Evolutionary conservation across 1,140 invertebrate species (phyloP).

Genomic region (Drosophila athabasca): DNA sequence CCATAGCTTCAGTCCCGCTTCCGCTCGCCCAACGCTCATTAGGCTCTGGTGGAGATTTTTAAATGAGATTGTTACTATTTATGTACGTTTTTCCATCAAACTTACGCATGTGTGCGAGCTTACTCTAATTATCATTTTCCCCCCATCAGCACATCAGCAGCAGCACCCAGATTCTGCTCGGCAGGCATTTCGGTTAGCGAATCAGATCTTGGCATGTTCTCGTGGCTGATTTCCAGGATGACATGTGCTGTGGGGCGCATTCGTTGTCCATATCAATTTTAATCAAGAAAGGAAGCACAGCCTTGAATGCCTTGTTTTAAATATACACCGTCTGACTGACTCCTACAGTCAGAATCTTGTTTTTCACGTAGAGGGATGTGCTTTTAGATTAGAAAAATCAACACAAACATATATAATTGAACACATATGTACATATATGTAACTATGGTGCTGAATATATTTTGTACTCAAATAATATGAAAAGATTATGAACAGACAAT

Average conservation of each 20-base stretch:
- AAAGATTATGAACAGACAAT: too few species aligned
- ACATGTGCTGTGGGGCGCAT: background rate
- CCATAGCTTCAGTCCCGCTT: background rate
- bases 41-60: constrained; percentile 56
- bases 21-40: constrained; percentile 51
- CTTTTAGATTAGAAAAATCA: too few species aligned
- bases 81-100: constrained; percentile 81
- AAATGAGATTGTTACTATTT: constrained; percentile 82
- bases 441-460: too few species aligned
- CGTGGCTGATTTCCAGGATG: constrained; percentile 34
- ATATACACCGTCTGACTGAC: too few species aligned
- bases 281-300: background rate
- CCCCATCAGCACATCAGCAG: constrained; percentile 54
- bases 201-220: constrained; percentile 9
- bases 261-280: background rate
- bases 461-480: too few species aligned
- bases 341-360: too few species aligned
- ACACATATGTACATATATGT: too few species aligned
- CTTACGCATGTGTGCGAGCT: constrained; percentile 24
- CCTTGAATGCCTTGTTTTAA: too few species aligned
- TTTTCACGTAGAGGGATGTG: too few species aligned
- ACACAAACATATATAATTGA: too few species aligned
- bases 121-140: constrained; percentile 71
- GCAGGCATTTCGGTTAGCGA: background rate
- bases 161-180: constrained; percentile 12